These are phyloP conservation scores for Orussus abietinus DNA, from an alignment of 1,140 invertebrate genomes.

Conservation along the genomic window DNA sequence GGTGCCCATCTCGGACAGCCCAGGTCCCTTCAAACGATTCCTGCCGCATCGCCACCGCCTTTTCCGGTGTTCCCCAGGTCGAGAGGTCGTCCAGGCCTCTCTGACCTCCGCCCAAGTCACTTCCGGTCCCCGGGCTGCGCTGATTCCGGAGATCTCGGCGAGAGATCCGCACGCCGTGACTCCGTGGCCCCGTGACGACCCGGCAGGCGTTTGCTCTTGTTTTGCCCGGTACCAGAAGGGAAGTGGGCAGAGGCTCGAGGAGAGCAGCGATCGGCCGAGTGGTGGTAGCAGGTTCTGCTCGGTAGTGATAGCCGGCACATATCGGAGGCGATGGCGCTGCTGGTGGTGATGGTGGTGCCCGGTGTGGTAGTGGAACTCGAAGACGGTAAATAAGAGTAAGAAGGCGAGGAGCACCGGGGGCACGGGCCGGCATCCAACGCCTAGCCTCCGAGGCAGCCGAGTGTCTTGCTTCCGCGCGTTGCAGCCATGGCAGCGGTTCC, in stretches of 20 bases:
- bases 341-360: too few species aligned
- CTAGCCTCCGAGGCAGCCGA: too few species aligned
- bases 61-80: too few species aligned
- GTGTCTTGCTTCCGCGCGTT: too few species aligned
- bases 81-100: too few species aligned
- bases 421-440: not conserved
- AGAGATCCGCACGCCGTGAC: slow-evolving; percentile 38
- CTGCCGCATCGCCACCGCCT: too few species aligned
- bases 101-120: slow-evolving; percentile 41
- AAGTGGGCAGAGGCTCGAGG: slow-evolving; percentile 7
- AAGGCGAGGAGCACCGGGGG: not conserved
- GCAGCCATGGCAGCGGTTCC: slow-evolving; percentile 27
- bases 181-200: slow-evolving; percentile 47
- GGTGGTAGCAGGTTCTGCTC: slow-evolving; percentile 42
- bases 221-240: slow-evolving; percentile 29
- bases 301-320: too few species aligned
- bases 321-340: too few species aligned
- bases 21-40: too few species aligned
- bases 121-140: too few species aligned
- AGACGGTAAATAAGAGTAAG: not conserved
- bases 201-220: slow-evolving; percentile 44
- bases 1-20: too few species aligned
- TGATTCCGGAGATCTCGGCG: slow-evolving; percentile 37
- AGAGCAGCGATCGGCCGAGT: slow-evolving; percentile 7
- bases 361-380: not conserved